These are phyloP conservation scores for Pteronura brasiliensis DNA, from an alignment of 2,113 vertebrate genomes.

Conservation along the genomic window DNA sequence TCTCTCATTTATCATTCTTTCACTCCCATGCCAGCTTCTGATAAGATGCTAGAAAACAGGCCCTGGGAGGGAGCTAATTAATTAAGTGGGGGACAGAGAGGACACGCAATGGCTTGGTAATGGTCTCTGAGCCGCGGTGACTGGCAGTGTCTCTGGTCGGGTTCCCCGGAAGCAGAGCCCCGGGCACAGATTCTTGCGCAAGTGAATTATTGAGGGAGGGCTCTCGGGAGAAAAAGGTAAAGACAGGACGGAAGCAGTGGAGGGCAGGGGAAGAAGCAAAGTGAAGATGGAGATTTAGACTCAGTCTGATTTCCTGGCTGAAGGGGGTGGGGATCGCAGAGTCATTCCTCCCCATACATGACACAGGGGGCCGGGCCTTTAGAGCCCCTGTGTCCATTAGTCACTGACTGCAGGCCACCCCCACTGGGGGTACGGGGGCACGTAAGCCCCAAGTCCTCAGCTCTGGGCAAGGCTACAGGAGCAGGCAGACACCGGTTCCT, in stretches of 20 bases:
- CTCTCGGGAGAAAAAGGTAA: neutral
- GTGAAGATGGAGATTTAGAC: neutral
- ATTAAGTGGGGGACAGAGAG: conserved; percentile 23
- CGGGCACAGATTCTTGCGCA: neutral
- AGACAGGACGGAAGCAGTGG: neutral
- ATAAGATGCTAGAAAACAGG: conserved; percentile 55
- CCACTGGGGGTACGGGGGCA: neutral
- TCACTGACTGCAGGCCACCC: neutral
- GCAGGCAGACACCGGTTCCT: neutral
- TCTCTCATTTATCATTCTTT: conserved; percentile 45
- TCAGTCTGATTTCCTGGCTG: neutral
- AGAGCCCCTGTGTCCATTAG: neutral
- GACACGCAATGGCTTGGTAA: neutral
- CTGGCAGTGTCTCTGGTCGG: neutral
- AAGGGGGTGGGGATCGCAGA: neutral
- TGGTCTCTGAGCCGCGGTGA: neutral
- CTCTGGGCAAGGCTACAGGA: neutral
- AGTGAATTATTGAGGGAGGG: neutral
- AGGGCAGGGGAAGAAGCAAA: neutral
- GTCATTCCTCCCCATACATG: neutral
- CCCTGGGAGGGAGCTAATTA: conserved; percentile 48
- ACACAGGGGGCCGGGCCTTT: neutral
- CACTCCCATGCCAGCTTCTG: conserved; percentile 32
- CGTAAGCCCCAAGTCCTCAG: neutral
- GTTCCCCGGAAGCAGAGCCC: neutral